Evolutionary conservation across 2,888 invertebrate genomes (phyloP).

Genomic region (Adela reaumurella): DNA sequence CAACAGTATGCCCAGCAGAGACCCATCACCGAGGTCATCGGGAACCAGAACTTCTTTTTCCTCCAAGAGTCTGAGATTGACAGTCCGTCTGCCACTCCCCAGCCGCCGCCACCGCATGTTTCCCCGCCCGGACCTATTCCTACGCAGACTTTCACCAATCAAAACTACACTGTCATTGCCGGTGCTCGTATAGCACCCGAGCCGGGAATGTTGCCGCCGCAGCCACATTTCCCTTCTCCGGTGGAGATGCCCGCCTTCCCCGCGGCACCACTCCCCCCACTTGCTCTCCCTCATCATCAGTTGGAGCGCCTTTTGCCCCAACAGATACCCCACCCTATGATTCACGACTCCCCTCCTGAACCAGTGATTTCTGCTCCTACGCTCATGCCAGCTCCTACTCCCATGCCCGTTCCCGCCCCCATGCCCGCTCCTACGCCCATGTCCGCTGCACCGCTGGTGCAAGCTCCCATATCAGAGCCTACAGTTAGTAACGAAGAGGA

Average conservation of each 20-base stretch:
- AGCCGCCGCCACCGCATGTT: slow-evolving; percentile 36
- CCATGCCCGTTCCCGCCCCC: slow-evolving; percentile 9
- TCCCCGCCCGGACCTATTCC: slow-evolving; percentile 58
- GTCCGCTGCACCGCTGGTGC: slow-evolving; percentile 26
- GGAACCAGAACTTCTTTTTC: slow-evolving; percentile 74
- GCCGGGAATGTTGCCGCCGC: slow-evolving; percentile 54
- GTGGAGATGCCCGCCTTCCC: slow-evolving; percentile 52
- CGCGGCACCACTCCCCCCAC: slow-evolving; percentile 19
- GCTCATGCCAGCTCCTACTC: slow-evolving; percentile 18
- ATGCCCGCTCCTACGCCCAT: slow-evolving; percentile 18
- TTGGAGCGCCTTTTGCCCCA: slow-evolving; percentile 2
- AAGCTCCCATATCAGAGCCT: slow-evolving; percentile 18
- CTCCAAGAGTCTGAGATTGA: slow-evolving; percentile 90
- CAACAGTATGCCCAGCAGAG: slow-evolving; percentile 54
- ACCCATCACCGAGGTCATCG: slow-evolving; percentile 73
- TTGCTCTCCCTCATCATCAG: slow-evolving; percentile 20
- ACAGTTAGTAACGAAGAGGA: slow-evolving; percentile 23
- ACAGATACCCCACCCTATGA: slow-evolving; percentile 6
- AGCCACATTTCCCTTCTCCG: slow-evolving; percentile 50
- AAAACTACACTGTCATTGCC: slow-evolving; percentile 61
- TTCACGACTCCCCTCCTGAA: slow-evolving; percentile 14
- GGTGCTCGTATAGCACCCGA: slow-evolving; percentile 45
- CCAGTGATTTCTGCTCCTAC: slow-evolving; percentile 1
- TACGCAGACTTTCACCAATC: slow-evolving; percentile 83
- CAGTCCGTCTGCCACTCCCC: slow-evolving; percentile 61